phyloP scores from a whole-genome alignment of 2,888 invertebrate species.

The Ephialtes manifestator region DNA sequence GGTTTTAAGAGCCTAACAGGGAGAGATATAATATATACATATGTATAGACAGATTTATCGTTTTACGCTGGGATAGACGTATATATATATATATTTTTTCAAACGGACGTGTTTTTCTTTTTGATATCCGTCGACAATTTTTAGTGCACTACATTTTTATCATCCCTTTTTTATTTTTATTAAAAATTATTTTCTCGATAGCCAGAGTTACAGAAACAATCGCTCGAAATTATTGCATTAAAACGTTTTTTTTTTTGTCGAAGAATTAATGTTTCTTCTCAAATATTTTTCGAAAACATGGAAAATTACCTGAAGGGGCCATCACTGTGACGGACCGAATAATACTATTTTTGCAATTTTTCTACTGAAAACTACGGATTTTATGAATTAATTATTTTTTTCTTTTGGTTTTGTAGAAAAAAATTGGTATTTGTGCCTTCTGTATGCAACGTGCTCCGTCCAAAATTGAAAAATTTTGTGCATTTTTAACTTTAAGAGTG shows the following conservation, averaged over 20 bases:
- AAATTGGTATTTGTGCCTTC: no score
- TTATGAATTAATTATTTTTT: no score
- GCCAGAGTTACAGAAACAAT: neutral
- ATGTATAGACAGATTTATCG: constrained; percentile 55
- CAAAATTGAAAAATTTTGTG: no score
- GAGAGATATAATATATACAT: constrained; percentile 43
- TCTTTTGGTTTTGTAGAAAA: no score
- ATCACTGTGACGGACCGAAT: no score
- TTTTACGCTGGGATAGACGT: constrained; percentile 47
- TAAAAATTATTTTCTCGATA: neutral
- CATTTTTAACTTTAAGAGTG: no score
- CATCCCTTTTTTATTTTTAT: neutral
- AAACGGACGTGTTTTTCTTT: constrained; percentile 22
- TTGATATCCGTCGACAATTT: constrained; percentile 7
- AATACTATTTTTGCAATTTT: no score
- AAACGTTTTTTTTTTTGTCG: neutral
- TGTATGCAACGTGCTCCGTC: no score
- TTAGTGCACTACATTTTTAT: neutral
- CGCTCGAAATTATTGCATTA: neutral
- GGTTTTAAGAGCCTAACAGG: constrained; percentile 49
- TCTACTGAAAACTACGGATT: no score
- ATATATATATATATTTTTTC: constrained; percentile 39
- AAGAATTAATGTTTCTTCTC: neutral
- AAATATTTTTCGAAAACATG: neutral
- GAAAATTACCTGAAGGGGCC: no score